Conservation (phyloP, 2,113 vertebrate genomes). For the Periophthalmus modestus region DNA sequence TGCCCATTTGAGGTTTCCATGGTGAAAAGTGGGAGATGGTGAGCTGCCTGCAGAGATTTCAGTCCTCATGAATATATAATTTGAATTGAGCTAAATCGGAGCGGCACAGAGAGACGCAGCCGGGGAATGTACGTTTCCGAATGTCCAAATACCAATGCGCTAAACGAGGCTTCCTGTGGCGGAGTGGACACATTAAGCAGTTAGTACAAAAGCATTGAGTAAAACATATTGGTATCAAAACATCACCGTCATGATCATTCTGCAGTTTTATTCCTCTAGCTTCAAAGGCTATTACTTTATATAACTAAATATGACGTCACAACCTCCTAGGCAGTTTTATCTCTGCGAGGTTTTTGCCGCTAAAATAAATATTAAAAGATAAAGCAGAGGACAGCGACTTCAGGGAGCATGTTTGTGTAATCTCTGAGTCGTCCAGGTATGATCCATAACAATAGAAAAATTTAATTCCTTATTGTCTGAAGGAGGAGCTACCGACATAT, state of each 20-base stretch:
- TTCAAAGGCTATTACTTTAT: not conserved
- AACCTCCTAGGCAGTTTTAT: too few relatives aligned
- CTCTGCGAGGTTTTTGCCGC: too few relatives aligned
- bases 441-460: too few relatives aligned
- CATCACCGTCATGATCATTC: not conserved
- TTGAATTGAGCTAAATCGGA: slow-evolving; percentile 42
- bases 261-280: not conserved
- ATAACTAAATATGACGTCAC: not conserved
- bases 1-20: slow-evolving; percentile 65
- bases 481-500: too few relatives aligned
- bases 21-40: slow-evolving; percentile 57
- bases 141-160: slow-evolving; percentile 28
- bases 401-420: too few relatives aligned
- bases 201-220: not conserved
- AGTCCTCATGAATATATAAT: slow-evolving; percentile 52
- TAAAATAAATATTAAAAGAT: too few relatives aligned
- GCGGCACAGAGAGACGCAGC: slow-evolving; percentile 4
- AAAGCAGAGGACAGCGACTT: too few relatives aligned
- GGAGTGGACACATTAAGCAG: not conserved
- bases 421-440: too few relatives aligned
- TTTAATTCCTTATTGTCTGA: too few relatives aligned
- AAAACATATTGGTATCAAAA: not conserved
- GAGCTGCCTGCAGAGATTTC: slow-evolving; percentile 55
- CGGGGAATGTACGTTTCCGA: not conserved
- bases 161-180: slow-evolving; percentile 9